Evolutionary conservation across 2,888 invertebrate genomes (phyloP).

Genomic region (Epsilonema sp.): DNA sequence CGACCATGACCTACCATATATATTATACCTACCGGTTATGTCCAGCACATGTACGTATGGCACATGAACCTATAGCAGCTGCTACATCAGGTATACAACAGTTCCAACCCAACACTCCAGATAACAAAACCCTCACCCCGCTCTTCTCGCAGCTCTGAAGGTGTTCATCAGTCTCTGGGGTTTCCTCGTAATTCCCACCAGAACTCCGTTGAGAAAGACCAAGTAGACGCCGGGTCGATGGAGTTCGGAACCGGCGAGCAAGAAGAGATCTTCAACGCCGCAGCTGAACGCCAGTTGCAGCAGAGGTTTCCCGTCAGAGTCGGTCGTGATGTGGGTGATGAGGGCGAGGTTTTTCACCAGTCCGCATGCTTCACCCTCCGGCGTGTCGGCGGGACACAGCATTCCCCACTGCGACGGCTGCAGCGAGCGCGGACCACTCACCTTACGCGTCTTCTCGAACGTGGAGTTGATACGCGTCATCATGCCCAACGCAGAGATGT

Average conservation of each 20-base stretch:
- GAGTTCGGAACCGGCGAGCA: too few species aligned
- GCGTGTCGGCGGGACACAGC: constrained; percentile 95
- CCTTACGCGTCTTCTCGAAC: constrained; percentile 94
- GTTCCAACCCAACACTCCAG: too few species aligned
- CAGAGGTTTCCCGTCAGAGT: constrained; percentile 67
- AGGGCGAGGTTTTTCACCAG: constrained; percentile 90
- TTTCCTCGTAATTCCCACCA: constrained; percentile 65
- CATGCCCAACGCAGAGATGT: constrained; percentile 93
- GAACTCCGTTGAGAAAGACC: too few species aligned
- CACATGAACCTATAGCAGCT: too few species aligned
- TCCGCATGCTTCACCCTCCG: constrained; percentile 97
- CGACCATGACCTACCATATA: too few species aligned
- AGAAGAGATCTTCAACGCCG: constrained; percentile 67
- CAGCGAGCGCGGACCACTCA: too few species aligned
- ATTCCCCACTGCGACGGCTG: constrained; percentile 98
- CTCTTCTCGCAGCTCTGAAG: constrained; percentile 57
- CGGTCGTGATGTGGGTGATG: too few species aligned
- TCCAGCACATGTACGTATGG: too few species aligned
- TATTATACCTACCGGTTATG: too few species aligned
- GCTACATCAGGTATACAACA: too few species aligned
- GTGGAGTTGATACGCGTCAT: constrained; percentile 98
- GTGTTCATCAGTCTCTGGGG: constrained; percentile 54
- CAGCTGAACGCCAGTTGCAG: constrained; percentile 61
- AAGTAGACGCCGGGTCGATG: too few species aligned
- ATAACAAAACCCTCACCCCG: constrained; percentile 53